Base-by-base conservation (phyloP, 2,888 invertebrate genomes). In the Andrena fulva region DNA sequence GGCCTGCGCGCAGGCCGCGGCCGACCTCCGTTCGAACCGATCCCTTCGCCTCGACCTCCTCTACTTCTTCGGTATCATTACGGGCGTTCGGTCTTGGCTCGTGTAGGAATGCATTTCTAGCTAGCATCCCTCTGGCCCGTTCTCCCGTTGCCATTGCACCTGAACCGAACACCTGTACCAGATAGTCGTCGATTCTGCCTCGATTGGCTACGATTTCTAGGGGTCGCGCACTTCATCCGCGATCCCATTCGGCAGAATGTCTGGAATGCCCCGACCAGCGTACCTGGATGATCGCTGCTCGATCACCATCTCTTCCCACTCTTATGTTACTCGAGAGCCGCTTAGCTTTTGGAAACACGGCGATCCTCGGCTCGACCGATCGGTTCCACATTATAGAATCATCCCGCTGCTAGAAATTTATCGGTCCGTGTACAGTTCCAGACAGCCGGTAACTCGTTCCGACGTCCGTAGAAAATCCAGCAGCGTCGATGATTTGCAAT, bases 31-130 rank as follows among this genome's bases (percentile, higher is more conserved):
- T 66, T 87, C 85, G 77, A 63, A 75, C 86, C 80, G 63, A 79
- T 80, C 84, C 75, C 81, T 85, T 63, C 77, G 77, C 85, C 87
- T 87, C 87, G 88, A 87, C 84, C 85, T 88, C 75, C 77, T 85
- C 86, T 77, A 85, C 84, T 81, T 88, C 86, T 82, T 88, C 86
- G 84, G 87, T 90, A 91, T 91, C 89, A 91, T 91, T 91, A 91
- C 87, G 50, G 64, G 7, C 10, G 77, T 76, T 78, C 77, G 80
- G 66, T 74, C 84, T 70, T 73, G 75, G 71, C 90, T 91, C 90
- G 90, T 91, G 91, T 90, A 87, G 90, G 90, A 90, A 90, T 91
- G 89, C 89, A 70, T 71, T 62, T 71, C 56, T 12, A 24, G 20
- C 60, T 68, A 50, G 71, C 78, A 74, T 85, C 83, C 84, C 83